Evolutionary conservation across 2,797 vertebrate genomes (phyloP).

Genomic region (Anguilla megastoma): DNA sequence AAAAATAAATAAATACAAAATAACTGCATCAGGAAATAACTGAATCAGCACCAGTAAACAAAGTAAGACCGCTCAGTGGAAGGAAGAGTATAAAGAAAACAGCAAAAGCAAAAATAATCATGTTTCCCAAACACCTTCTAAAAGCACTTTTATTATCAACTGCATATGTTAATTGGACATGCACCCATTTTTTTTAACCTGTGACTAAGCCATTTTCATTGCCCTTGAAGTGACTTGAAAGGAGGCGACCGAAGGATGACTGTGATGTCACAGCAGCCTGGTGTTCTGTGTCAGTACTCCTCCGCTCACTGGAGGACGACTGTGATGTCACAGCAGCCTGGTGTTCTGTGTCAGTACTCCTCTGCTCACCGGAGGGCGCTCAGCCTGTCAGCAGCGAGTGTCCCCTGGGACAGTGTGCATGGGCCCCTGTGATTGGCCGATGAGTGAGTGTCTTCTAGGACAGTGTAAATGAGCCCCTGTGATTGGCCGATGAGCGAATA

Average conservation of each 20-base stretch:
- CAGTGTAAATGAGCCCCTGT: background rate
- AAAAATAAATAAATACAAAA: background rate
- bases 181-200: background rate
- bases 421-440: background rate
- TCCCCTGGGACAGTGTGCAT: slow-evolving; percentile 10
- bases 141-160: too few species aligned
- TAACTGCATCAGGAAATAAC: background rate
- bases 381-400: background rate
- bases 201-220: background rate
- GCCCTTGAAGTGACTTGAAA: background rate
- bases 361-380: background rate
- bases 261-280: too few species aligned
- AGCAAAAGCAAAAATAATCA: background rate
- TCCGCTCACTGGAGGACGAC: background rate
- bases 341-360: too few species aligned
- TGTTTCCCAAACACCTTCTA: too few species aligned
- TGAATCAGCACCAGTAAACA: background rate
- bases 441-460: slow-evolving; percentile 14
- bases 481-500: background rate
- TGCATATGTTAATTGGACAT: background rate
- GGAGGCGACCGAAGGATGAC: background rate
- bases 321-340: too few species aligned
- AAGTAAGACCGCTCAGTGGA: background rate
- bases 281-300: too few species aligned
- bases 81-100: background rate